Base-by-base conservation (phyloP, 2,113 vertebrate species). In the Larimichthys crocea region DNA sequence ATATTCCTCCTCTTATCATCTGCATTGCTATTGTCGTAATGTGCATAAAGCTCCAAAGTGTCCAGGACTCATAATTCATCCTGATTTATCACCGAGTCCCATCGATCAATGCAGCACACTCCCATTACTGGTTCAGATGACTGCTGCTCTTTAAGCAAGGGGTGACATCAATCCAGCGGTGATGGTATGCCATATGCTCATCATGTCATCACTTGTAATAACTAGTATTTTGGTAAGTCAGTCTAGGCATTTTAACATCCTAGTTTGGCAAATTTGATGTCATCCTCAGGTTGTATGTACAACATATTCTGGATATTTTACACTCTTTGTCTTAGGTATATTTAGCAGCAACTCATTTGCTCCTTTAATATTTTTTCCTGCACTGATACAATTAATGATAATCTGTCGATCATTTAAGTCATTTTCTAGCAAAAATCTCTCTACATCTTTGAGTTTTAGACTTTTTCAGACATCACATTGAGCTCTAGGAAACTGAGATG, bases 91-190 rank as follows among this genome's bases (percentile, higher is more conserved):
- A 59, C 57, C 0, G 1, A 20, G 70, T 64, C 35, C 10, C 81
- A 84, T 88, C 48, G 79, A 87, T 92, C 90, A 72, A 76, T 82
- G 81, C 76, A 40, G 86, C 74, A 49, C 82, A 71, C 85, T 79
- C 82, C 80, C 76, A 71, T 84, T 79, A 64, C 87, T 35, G 82
- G 69, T 81, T 52, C 31, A 56, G 77, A 86, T 85, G 82, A 86
- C 86, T 62, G 82, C 73, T 82, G 77, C 76, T 76, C 64, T 85
- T 85, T 57, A 67, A 46, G 80, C 52, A 71, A 69, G 60, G 69
- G 76, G 81, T 83, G 88, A 88, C 84, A 82, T 84, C 86, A 87
- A 24, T 79, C 69, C n/a, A 16, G 52, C 12, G 20, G 20, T 31
- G 70, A 61, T 68, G 26, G n/a, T 66, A 6, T 22, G 10, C n/a